Base-by-base conservation (phyloP, 2,888 invertebrate genomes). In the Eupithecia subumbrata region DNA sequence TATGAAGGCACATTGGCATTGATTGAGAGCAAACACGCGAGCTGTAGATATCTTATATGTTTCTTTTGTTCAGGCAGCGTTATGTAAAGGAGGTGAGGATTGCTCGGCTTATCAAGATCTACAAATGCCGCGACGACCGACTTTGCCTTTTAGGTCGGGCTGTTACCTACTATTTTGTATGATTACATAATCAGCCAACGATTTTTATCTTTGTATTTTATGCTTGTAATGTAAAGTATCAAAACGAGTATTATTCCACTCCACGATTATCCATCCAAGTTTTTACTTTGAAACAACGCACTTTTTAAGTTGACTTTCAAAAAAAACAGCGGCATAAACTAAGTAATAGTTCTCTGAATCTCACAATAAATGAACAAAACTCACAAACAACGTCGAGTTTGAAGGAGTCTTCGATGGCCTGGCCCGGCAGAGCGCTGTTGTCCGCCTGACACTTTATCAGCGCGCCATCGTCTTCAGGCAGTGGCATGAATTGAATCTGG, bases 371-470 rank as follows among this genome's bases (percentile, higher is more conserved):
- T 48, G 52, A 69, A 68, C 18, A n/a, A 34, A 72, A 76, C 98
- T 98, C 95, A 98, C 98, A 98, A 86, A 98, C 97, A 83, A 98
- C 97, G 92, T 98, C 98, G 82, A 98, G 94, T 87, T 96, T 96
- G 90, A 97, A 97, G 45, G 96, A 96, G 92, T 98, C 98, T 86
- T 98, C 98, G 75, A 98, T 95, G 82, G 96, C 96, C 75, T 97
- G 96, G 70, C 96, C 97, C 16, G 96, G 96, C 78, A 98, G 95
- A 79, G 96, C 96, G 73, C 97, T 97, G 95, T 98, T 98, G 88
- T 97, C 97, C 8, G 98, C 98, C 84, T 97, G 97, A 89, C 98
- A 98, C 89, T 97, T 97, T 80, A 98, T 95, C 87, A 96, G 96
- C 75, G 97, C 97, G 11, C 97, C 97, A 87, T 98, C 97, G 89